Base-by-base conservation (phyloP, 92 coral and sea anemone genomes). In the Galaxea fascicularis region DNA sequence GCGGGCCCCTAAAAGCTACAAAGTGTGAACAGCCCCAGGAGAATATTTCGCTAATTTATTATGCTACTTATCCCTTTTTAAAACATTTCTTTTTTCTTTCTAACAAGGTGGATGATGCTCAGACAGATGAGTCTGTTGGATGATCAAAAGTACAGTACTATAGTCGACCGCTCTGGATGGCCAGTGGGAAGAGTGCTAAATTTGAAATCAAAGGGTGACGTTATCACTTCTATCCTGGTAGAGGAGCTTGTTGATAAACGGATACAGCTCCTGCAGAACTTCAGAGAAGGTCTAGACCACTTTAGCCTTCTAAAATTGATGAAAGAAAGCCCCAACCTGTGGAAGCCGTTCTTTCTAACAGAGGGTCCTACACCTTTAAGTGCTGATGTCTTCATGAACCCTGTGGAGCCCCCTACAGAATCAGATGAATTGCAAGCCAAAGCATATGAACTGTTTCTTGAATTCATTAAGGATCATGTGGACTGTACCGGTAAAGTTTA, bases 111-210 rank as follows among this genome's bases (percentile, higher is more conserved):
- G 9, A 22, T 6, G 27, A 59, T 59, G 65, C 65, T 59, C 27
- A 22, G 6, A 59, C 13, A 4, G 65, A 59, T n/a, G 65, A 59
- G 4, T n/a, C 65, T 59, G 28, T 4, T 20, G 15, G 63, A 57
- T 57, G 17, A 57, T 11, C 63, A 20, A 11, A 57, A 57, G 63
- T 57, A 0, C 63, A 57, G 63, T 22, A 57, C 63, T n/a, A 10
- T 78, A 35, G 30, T 78, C 62, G 83, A 78, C 10, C 16, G 76
- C 17, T 78, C 83, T 4, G 83, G 83, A 4, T 78, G 83, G 83
- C 83, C 76, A 14, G 27, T 63, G 27, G 83, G 83, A 24, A 56
- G 75, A 27, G 76, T 78, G 39, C 10, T 78, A 24, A 78, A 30
- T 27, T 27, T 58, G 26, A 78, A 78, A 27, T 58, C 47, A 16